Base-by-base conservation (phyloP, 2,113 vertebrate genomes). In the Probosciger aterrimus region DNA sequence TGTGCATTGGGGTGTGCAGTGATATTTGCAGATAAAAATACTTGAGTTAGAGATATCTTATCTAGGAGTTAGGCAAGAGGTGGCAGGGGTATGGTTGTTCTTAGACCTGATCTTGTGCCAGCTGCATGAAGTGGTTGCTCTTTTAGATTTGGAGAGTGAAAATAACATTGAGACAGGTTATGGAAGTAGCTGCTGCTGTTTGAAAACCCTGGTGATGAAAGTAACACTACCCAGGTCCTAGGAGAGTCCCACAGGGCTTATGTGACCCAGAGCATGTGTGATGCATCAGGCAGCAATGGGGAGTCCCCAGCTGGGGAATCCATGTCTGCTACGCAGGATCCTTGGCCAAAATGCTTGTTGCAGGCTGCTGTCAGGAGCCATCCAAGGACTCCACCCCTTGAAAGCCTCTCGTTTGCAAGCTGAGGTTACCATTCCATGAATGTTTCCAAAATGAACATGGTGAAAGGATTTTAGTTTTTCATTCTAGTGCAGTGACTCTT, bases 231-330 rank as follows among this genome's bases (percentile, higher is more conserved):
- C 50, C 80, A 10, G 71, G 18, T 8, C 53, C 53, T n/a, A 47
- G 67, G 39, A 52, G 67, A 49, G 46, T 49, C 50, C 76, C 68
- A 8, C 55, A 22, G 86, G 52, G 43, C 47, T 81, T n/a, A 13
- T 7, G 7, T 39, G 80, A n/a, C 41, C 49, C 35, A 8, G 19
- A 25, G 49, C 44, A n/a, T 2, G 25, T 46, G 59, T 81, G 67
- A 41, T 5, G 7, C 57, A 25, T 8, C 74, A 20, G 67, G 84
- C 80, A 96, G 65, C 0, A 0, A 24, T 4, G 3, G 60, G 86
- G 90, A 92, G 82, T 94, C 69, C 91, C 86, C 59, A 13, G 68
- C 9, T n/a, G 68, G 79, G 88, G 74, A 88, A 60, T 63, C 60
- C 91, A 49, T 0, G 0, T 67, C 39, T 39, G 65, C 88, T 74